phyloP scores from a whole-genome alignment of 2,113 vertebrate species.

The Desmodus rotundus region DNA sequence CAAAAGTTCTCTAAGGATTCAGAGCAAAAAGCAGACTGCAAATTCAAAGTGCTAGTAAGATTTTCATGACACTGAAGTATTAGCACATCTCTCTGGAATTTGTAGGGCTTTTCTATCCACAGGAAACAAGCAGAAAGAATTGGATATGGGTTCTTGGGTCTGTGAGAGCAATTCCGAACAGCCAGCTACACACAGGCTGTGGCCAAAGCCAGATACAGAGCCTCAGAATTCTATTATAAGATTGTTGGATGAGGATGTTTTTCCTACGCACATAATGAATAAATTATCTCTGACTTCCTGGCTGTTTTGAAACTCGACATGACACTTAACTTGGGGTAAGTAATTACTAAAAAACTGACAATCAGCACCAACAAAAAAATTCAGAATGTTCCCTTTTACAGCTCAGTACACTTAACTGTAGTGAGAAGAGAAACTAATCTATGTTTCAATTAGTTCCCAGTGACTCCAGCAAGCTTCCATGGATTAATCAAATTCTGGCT shows the following conservation, averaged over 20 bases:
- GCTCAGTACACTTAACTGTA: constrained; percentile 8
- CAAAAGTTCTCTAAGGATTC: constrained; percentile 51
- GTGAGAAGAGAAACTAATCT: constrained; percentile 58
- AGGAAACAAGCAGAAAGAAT: constrained; percentile 37
- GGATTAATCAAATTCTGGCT: constrained; percentile 69
- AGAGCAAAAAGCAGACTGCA: constrained; percentile 22
- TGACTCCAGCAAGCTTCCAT: constrained; percentile 59
- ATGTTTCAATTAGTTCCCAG: constrained; percentile 66
- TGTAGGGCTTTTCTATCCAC: constrained; percentile 41
- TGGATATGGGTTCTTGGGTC: constrained; percentile 43
- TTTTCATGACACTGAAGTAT: constrained; percentile 44
- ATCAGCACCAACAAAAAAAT: neutral
- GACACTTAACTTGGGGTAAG: neutral
- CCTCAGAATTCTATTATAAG: neutral
- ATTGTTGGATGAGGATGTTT: neutral
- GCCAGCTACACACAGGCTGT: neutral
- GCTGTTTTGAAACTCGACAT: constrained; percentile 1
- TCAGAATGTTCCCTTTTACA: constrained; percentile 34
- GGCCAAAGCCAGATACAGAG: neutral
- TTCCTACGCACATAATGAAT: constrained; percentile 2
- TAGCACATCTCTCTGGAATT: constrained; percentile 1
- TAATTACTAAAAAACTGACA: neutral
- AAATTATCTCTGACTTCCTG: constrained; percentile 2
- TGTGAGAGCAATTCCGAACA: neutral
- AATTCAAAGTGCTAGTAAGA: constrained; percentile 45